phyloP scores from a whole-genome alignment of 2,888 invertebrate genomes.

The Digitonthophagus gazella region DNA sequence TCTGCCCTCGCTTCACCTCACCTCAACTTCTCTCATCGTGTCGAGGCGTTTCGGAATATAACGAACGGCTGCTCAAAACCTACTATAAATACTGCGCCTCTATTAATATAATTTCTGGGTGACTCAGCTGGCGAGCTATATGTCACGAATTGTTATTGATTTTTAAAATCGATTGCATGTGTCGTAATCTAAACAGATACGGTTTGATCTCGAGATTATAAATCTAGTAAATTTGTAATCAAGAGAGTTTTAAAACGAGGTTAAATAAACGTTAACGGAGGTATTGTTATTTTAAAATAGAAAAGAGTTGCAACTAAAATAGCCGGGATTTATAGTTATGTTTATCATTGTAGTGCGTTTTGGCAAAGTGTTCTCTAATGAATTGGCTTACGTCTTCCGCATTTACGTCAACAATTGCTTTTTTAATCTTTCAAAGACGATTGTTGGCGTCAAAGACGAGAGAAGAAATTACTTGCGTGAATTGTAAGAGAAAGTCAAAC shows the following conservation, averaged over 20 bases:
- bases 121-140: neutral
- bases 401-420: neutral
- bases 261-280: neutral
- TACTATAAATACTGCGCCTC: neutral
- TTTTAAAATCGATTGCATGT: neutral
- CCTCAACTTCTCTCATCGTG: neutral
- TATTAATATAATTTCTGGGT: neutral
- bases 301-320: neutral
- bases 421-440: neutral
- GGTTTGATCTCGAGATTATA: neutral
- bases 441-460: too few species aligned
- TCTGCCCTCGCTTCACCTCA: neutral
- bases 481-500: too few species aligned
- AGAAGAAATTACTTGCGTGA: too few species aligned
- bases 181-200: neutral
- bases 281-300: neutral
- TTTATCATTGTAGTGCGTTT: neutral
- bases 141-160: neutral
- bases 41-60: neutral
- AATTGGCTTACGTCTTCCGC: neutral
- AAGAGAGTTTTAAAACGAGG: neutral
- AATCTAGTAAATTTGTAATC: too few species aligned
- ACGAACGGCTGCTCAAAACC: neutral
- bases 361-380: neutral
- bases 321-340: neutral